Evolutionary conservation across 1,140 invertebrate genomes (phyloP).

Genomic region (Thaumatotibia leucotreta): DNA sequence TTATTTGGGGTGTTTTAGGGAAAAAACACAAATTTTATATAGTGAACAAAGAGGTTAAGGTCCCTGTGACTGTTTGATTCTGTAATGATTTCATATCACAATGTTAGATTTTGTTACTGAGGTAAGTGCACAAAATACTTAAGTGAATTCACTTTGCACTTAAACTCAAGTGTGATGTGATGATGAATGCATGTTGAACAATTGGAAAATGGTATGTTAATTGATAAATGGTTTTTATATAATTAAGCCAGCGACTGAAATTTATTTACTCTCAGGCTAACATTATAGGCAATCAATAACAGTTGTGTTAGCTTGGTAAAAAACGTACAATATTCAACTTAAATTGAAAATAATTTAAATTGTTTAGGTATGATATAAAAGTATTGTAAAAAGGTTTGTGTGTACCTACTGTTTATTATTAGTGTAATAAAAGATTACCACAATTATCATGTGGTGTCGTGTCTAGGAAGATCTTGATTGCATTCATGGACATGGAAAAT

Average conservation of each 20-base stretch:
- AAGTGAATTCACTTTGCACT: slow-evolving; percentile 31
- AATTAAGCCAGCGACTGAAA: slow-evolving; percentile 28
- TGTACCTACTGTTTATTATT: neutral
- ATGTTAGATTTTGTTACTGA: slow-evolving; percentile 32
- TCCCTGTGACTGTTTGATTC: slow-evolving; percentile 76
- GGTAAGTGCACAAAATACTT: slow-evolving; percentile 60
- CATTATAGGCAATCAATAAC: neutral
- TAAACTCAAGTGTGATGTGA: slow-evolving; percentile 22
- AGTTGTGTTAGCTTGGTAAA: neutral
- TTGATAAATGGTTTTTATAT: neutral
- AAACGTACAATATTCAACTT: neutral
- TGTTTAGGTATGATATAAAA: neutral
- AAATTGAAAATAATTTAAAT: neutral
- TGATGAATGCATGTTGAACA: slow-evolving; percentile 15
- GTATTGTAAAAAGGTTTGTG: neutral
- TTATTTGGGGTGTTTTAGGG: slow-evolving; percentile 93
- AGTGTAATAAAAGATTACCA: too few relatives aligned
- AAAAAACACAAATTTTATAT: slow-evolving; percentile 97
- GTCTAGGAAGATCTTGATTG: too few relatives aligned
- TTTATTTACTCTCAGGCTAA: neutral
- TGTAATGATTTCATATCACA: slow-evolving; percentile 23
- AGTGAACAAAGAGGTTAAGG: slow-evolving; percentile 92
- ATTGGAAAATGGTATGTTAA: slow-evolving; percentile 19
- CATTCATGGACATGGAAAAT: too few relatives aligned
- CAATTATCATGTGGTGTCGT: too few relatives aligned